These are phyloP conservation scores for Phoebastria nigripes DNA, from an alignment of 2,797 vertebrate species.

Conservation along the genomic window DNA sequence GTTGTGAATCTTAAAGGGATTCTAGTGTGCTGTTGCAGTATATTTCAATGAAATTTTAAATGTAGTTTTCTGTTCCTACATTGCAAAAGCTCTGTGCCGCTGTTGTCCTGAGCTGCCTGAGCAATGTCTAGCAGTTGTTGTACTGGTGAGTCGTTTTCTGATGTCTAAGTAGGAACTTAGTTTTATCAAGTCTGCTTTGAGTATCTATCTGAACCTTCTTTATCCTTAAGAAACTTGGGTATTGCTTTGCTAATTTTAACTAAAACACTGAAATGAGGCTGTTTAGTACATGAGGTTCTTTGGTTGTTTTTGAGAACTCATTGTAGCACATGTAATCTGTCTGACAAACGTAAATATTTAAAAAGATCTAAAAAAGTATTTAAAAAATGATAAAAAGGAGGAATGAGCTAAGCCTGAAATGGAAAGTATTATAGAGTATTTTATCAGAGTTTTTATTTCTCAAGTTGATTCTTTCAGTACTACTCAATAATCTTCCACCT, in stretches of 20 bases:
- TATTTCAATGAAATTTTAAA: neutral
- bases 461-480: neutral
- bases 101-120: neutral
- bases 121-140: neutral
- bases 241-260: neutral
- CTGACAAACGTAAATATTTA: neutral
- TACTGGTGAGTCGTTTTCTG: neutral
- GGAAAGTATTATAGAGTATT: neutral
- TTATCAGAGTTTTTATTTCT: neutral
- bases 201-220: neutral
- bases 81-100: neutral
- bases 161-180: neutral
- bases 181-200: neutral
- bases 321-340: neutral
- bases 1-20: neutral
- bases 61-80: neutral
- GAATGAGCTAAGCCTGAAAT: neutral
- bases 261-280: neutral
- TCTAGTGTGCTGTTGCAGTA: neutral
- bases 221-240: neutral
- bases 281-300: neutral
- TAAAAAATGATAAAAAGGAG: neutral
- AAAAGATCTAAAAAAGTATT: neutral
- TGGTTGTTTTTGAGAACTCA: neutral
- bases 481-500: neutral